Base-by-base conservation (phyloP, 1,140 invertebrate genomes). In the Parasteatoda tepidariorum region DNA sequence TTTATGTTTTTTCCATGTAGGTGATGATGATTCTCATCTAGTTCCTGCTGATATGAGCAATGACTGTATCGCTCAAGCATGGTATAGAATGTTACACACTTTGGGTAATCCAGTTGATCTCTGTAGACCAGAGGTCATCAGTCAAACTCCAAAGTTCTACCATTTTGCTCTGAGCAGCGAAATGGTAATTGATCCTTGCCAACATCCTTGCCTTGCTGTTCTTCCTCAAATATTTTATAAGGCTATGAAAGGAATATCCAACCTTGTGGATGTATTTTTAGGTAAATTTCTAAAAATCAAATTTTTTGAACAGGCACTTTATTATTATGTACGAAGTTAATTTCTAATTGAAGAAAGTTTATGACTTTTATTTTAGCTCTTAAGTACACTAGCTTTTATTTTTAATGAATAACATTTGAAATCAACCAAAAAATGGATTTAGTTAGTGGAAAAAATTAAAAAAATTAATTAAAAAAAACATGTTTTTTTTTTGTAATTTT, bases 61-160 rank as follows among this genome's bases (percentile, higher is more conserved):
- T 85, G 96, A 98, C 88, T 94, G 94, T 84, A 93, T 98, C 18
- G 94, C 95, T 48, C 97, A 98, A 90, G 94, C 94, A 87, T 98
- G 97, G 97, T 98, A 96, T 89, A 92, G 97, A 79, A 93, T 98
- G 86, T 89, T 98, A 48, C 95, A 98, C 86, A 95, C 94, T 41
- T 92, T 98, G 84, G 96, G 97, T 28, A 98, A 98, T 90, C 97
- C 97, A 0, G 95, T 97, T 0, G 96, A 97, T 86, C 90, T 99
- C 66, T 96, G 95, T 86, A 92, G 94, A 33, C 95, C 96, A 0
- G 92, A 95, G 85, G 92, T 96, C 54, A 94, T 97, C 83, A 94
- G 94, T 84, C 94, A 96, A 87, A 96, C 95, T 0, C 94, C 94
- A 54, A 94, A 94, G 85, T 96, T 96, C 87, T 88, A 96, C 11